Evolutionary conservation across 2,888 invertebrate species (phyloP).

Genomic region (Tanypteryx hageni): DNA sequence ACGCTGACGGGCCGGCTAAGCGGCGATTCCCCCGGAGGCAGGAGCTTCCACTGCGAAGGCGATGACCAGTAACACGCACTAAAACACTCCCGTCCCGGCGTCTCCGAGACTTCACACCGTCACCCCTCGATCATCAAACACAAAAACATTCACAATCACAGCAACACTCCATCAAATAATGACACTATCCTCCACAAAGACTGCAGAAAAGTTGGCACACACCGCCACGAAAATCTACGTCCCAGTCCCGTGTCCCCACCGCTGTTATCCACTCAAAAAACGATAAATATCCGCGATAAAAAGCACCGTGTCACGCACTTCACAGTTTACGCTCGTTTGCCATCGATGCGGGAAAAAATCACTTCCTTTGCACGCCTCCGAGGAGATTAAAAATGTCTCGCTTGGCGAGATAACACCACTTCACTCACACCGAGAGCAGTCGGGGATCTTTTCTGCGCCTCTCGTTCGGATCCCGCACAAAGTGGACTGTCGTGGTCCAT

Average conservation of each 20-base stretch:
- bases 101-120: constrained; percentile 15
- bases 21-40: constrained; percentile 60
- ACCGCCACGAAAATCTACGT: constrained; percentile 6
- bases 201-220: not conserved
- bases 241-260: constrained; percentile 57
- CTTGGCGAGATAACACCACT: constrained; percentile 41
- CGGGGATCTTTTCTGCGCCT: constrained; percentile 36
- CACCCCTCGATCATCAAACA: not conserved
- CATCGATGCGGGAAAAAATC: constrained; percentile 52
- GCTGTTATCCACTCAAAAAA: constrained; percentile 36
- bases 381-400: constrained; percentile 8
- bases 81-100: constrained; percentile 34
- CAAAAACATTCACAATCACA: not conserved
- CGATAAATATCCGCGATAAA: constrained; percentile 30
- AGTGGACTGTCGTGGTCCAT: not conserved
- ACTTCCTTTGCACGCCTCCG: not conserved
- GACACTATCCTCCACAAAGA: not conserved
- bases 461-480: constrained; percentile 27
- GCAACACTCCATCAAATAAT: not conserved
- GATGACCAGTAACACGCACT: constrained; percentile 52
- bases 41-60: constrained; percentile 52
- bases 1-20: constrained; percentile 61
- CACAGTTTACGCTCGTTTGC: constrained; percentile 35
- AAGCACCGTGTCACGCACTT: constrained; percentile 52
- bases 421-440: constrained; percentile 51